These are phyloP conservation scores for Hycleus phaleratus DNA, from an alignment of 1,140 invertebrate species.

Conservation along the genomic window DNA sequence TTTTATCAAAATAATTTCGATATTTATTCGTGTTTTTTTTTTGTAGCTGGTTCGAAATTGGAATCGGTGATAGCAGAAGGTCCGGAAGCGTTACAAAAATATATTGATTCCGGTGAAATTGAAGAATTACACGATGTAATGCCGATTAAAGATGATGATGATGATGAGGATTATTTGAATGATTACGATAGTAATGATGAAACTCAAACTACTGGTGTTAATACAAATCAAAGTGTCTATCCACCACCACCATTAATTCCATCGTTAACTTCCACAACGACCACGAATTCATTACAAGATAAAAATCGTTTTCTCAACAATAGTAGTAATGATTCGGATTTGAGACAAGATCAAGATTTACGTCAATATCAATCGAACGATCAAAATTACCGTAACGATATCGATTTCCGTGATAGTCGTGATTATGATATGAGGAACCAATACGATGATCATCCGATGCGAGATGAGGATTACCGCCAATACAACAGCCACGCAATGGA, in stretches of 20 bases:
- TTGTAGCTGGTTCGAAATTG: conserved; percentile 58
- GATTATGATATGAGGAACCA: conserved; percentile 29
- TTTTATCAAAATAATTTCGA: not conserved
- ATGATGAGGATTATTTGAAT: conserved; percentile 50
- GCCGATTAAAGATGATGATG: conserved; percentile 50
- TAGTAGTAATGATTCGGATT: not conserved
- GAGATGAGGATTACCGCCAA: not conserved
- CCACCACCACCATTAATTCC: not conserved
- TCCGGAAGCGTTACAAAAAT: conserved; percentile 64
- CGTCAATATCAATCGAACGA: not conserved
- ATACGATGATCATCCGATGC: not conserved
- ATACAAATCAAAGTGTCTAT: not conserved
- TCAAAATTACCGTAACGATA: conserved; percentile 4
- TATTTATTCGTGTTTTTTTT: not conserved
- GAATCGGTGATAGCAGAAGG: conserved; percentile 66
- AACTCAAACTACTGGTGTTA: conserved; percentile 18
- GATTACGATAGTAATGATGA: conserved; percentile 35
- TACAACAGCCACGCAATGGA: not conserved
- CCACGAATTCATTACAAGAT: not conserved
- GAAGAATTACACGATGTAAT: conserved; percentile 70
- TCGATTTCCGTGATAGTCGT: conserved; percentile 14
- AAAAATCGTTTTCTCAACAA: not conserved
- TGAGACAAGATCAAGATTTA: not conserved
- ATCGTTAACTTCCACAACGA: not conserved
- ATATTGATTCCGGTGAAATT: conserved; percentile 67